Evolutionary conservation across 53 echinoderm and acorn worm genomes (phyloP).

Genomic region (Temnopleurus reevesii): DNA sequence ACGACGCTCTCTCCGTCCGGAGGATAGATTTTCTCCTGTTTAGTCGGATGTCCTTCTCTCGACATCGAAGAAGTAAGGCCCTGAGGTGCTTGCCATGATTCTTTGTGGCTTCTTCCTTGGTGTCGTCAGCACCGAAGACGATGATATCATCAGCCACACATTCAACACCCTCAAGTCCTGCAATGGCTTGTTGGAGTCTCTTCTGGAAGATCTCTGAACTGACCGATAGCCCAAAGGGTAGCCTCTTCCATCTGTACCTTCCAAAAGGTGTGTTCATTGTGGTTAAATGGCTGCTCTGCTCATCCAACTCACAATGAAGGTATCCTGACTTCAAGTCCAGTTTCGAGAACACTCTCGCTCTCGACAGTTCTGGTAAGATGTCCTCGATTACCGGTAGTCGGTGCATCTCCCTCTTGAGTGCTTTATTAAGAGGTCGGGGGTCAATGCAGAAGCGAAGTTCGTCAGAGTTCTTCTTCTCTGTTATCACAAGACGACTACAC

Average conservation of each 20-base stretch:
- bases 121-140: constrained; percentile 54
- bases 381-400: constrained; percentile 61
- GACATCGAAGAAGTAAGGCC: constrained; percentile 60
- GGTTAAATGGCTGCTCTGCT: constrained; percentile 47
- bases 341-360: constrained; percentile 61
- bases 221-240: constrained; percentile 62
- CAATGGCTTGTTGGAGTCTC: constrained; percentile 38
- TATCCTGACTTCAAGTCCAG: constrained; percentile 56
- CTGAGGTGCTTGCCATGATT: constrained; percentile 61
- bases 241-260: constrained; percentile 54
- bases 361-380: constrained; percentile 60
- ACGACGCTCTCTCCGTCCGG: constrained; percentile 18
- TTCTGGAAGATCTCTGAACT: constrained; percentile 64
- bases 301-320: constrained; percentile 34
- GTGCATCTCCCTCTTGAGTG: constrained; percentile 30
- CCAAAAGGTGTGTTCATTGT: constrained; percentile 64
- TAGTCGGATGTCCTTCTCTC: constrained; percentile 54
- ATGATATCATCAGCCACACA: constrained; percentile 69
- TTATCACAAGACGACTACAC: constrained; percentile 51
- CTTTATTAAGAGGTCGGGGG: constrained; percentile 60
- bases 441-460: not conserved
- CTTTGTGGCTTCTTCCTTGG: not conserved
- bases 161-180: constrained; percentile 21
- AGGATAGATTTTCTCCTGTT: constrained; percentile 58
- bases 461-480: not conserved